These are phyloP conservation scores for Iguana delicatissima DNA, from an alignment of 2,797 vertebrate genomes.

Conservation along the genomic window DNA sequence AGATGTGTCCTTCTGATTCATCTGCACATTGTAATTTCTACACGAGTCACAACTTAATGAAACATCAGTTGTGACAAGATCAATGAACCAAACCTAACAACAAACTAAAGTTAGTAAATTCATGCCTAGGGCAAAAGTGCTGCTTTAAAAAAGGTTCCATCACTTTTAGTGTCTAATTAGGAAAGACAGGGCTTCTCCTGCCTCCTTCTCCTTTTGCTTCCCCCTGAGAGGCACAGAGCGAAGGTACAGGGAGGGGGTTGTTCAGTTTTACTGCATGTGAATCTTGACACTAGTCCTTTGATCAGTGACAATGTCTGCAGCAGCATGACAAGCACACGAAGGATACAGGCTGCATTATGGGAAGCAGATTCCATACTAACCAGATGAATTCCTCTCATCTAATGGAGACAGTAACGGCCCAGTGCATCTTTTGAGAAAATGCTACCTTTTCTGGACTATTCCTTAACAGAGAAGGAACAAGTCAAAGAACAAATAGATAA, in stretches of 20 bases:
- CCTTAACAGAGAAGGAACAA: background rate
- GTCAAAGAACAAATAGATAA: constrained; percentile 6
- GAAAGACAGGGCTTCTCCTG: constrained; percentile 55
- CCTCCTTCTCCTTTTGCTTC: constrained; percentile 4
- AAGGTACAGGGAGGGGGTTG: constrained; percentile 37
- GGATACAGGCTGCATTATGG: constrained; percentile 22
- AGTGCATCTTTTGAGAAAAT: constrained; percentile 42
- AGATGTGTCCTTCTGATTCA: constrained; percentile 74
- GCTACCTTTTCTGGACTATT: constrained; percentile 34
- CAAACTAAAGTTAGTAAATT: constrained; percentile 76
- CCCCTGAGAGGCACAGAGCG: constrained; percentile 15
- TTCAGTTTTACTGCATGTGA: constrained; percentile 46
- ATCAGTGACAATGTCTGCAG: constrained; percentile 44
- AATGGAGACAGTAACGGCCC: constrained; percentile 59
- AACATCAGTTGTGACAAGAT: constrained; percentile 77
- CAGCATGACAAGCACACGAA: constrained; percentile 38
- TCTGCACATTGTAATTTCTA: constrained; percentile 75
- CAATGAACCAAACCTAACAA: constrained; percentile 74
- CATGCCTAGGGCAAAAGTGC: constrained; percentile 67
- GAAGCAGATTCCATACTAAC: constrained; percentile 37
- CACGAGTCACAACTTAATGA: constrained; percentile 78
- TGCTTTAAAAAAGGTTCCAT: constrained; percentile 64
- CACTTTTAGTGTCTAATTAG: constrained; percentile 69
- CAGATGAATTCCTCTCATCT: constrained; percentile 49
- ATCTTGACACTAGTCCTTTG: constrained; percentile 33